A percentile compares a stretch with the other conserved stretches of the same genome.
phyloP scores from a whole-genome alignment of 1,140 invertebrate species.

The Conus betulinus region DNA sequence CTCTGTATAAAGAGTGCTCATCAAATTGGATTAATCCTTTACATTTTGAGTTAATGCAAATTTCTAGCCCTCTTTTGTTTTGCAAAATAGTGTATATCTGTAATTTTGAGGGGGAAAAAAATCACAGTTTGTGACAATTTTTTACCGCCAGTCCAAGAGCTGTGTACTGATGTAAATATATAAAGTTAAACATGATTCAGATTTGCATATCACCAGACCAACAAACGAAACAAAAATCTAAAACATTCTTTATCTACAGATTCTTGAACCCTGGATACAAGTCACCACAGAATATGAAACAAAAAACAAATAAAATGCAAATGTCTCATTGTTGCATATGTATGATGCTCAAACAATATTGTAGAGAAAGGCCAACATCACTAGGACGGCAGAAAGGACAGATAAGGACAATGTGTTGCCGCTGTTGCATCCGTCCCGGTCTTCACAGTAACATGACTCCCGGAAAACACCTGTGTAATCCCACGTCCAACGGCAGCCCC shows the following conservation, averaged over 20 bases:
- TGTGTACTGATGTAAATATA: no score
- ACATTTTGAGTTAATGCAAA: neutral
- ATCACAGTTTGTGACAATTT: no score
- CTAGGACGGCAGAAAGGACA: conserved; percentile 12
- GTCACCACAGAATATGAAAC: neutral
- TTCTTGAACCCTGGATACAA: neutral
- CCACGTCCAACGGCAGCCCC: conserved; percentile 74
- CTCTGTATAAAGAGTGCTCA: no score
- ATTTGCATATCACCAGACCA: no score
- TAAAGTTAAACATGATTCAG: no score
- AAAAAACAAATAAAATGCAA: neutral
- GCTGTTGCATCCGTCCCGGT: conserved; percentile 71
- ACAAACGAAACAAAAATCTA: neutral
- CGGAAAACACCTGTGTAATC: conserved; percentile 74
- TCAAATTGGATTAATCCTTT: no score
- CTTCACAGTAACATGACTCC: conserved; percentile 75
- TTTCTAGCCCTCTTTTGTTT: no score
- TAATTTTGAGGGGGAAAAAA: no score
- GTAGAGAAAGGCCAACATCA: neutral
- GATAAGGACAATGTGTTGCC: conserved; percentile 42
- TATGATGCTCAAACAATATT: neutral
- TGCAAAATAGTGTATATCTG: no score
- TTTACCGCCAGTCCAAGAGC: no score
- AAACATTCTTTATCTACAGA: no score
- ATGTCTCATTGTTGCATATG: neutral